Conservation (phyloP, 1,140 invertebrate species). For the Monochamus saltuarius region DNA sequence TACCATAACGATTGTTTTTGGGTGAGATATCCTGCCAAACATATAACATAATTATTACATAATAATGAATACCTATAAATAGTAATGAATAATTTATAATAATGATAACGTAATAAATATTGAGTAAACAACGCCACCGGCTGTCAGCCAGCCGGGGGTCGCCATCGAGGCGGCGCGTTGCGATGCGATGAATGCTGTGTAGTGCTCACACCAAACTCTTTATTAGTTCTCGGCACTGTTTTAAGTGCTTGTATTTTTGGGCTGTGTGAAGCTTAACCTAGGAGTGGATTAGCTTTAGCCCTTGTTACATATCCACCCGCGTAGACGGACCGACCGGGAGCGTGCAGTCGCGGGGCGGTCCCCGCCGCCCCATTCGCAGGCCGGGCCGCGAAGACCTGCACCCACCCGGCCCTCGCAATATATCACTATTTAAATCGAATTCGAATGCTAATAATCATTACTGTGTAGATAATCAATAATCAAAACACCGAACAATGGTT, state of each 20-base stretch:
- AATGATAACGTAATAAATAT: constrained; percentile 37
- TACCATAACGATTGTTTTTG: constrained; percentile 46
- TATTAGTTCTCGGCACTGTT: constrained; percentile 53
- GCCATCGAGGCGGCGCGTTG: constrained; percentile 49
- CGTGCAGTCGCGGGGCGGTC: constrained; percentile 38
- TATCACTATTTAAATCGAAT: constrained; percentile 50
- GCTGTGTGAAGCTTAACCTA: constrained; percentile 54
- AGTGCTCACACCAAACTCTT: constrained; percentile 52
- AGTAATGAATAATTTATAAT: constrained; percentile 39
- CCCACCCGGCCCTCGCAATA: constrained; percentile 45
- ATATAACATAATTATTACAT: constrained; percentile 44
- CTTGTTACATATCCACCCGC: constrained; percentile 54
- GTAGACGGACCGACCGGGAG: constrained; percentile 45
- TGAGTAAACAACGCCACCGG: constrained; percentile 25
- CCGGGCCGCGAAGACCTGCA: constrained; percentile 26
- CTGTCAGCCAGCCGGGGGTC: neutral
- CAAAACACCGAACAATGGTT: constrained; percentile 46
- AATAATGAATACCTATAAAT: constrained; percentile 46
- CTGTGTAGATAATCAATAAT: constrained; percentile 54
- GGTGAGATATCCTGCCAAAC: constrained; percentile 53
- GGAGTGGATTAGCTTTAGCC: constrained; percentile 55
- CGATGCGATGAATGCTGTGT: constrained; percentile 46
- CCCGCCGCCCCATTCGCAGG: constrained; percentile 1
- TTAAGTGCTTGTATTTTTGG: constrained; percentile 55
- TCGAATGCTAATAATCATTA: constrained; percentile 51